Evolutionary conservation across 1,140 invertebrate genomes (phyloP), one percentile per base, ranked within the genome.

Genomic region (Pogonus chalceus): DNA sequence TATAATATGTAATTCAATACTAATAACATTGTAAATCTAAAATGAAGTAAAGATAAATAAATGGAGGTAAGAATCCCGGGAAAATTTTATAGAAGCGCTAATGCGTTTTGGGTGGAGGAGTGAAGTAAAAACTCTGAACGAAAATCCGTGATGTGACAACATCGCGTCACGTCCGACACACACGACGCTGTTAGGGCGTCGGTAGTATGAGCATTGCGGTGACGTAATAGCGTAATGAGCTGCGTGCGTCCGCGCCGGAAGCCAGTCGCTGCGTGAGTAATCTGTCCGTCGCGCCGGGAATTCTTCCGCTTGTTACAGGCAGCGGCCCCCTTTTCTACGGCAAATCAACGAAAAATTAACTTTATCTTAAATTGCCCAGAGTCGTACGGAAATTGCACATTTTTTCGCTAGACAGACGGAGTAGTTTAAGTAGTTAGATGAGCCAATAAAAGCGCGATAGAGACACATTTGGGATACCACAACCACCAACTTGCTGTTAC

Each of bases 321-420:
- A 37, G 3, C 54, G 37, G 20, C 35, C 51, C 48, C 39, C n/a
- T 54, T 56, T 51, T 54, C 52, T 39, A 31, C 26, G 14, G 26
- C 4, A 31, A 31, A 48, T 43, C 26, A 21, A 20, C 23, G 56
- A 60, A 60, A 59, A 60, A 60, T 60, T 58, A 60, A 60, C 56
- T 60, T 60, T 60, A 60, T 60, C 59, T 60, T 50, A 58, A 60
- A 60, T 54, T 58, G 54, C 49, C 35, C 26, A 24, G 23, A 52
- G 54, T 55, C 48, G 51, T 51, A 26, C 54, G 59, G 59, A 60
- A 60, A 60, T 60, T 60, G 56, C 54, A 35, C 59, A 58, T 54
- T 58, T 60, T 56, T 60, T 60, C 51, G 20, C 49, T 20, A 53
- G 51, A 52, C 56, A 48, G 46, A 35, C n/a, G 20, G 22, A 51